Evolutionary conservation across 2,888 invertebrate species (phyloP), one percentile per base, ranked within the genome.

Genomic region (Drosophila subsilvestris): DNA sequence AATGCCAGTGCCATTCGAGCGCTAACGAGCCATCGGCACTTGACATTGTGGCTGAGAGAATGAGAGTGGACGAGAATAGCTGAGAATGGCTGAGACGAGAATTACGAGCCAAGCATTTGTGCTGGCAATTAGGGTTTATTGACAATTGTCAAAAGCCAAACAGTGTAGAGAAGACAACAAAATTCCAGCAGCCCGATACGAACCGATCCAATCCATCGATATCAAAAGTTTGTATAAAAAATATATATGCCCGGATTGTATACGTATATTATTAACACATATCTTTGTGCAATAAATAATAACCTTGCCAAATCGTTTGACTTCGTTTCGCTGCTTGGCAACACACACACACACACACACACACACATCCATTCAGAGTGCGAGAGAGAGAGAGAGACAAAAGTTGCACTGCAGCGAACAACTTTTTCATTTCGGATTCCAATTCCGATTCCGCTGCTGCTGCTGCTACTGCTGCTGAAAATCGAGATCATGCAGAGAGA

Each of bases 251-350:
- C 69, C 69, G 22, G 45, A 54, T 65, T 63, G 59, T 63, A 29
- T 65, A 49, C 51, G 49, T 63, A 56, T 76, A 18, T 75, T 75
- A 78, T 85, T 82, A 79, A 73, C 82, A 85, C 80, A 86, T 76
- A 75, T 69, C 58, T 86, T 78, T 82, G 78, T 80, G 82, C 83
- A 82, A 82, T 83, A 82, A 76, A 82, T 83, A 86, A 86, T 80
- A 82, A 83, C 81, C 81, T 82, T 86, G 82, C 76, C 78, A 80
- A 86, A 83, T 75, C 80, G 71, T 69, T 82, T 76, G 82, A 76
- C 72, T 82, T 69, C 70, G 80, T 79, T 79, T 73, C 77, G 60
- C 58, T 58, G 76, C 66, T 61, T 76, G 76, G 67, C 78, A 80
- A 71, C 84, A 66, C 63, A 53, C 25, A 62, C 32, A 55, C 14